Evolutionary conservation across 2,888 invertebrate genomes (phyloP), one percentile per base, ranked within the genome.

Genomic region (Aricia artaxerxes): DNA sequence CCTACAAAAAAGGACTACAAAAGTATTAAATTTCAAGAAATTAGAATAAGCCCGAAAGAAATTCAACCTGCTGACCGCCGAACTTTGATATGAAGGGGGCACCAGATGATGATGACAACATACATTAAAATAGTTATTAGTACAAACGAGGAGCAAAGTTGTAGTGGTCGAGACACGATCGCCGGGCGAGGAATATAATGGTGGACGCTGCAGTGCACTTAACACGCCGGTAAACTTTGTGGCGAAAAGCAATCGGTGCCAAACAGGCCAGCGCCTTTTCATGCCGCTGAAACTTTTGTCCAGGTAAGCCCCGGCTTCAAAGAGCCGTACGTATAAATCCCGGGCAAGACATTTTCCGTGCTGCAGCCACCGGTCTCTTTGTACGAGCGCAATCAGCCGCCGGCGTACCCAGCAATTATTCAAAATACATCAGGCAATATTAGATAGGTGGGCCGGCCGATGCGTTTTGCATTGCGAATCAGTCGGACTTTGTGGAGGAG

Each of bases 401-500:
- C 87, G 86, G 87, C 86, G 83, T 88, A 86, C 88, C 85, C 88
- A 88, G 90, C 92, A 94, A 94, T 93, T 93, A 94, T 94, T 93
- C 94, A 93, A 92, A 94, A 93, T 92, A 93, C 93, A 92, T 92
- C 90, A 88, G 88, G 89, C 92, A 90, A 92, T 93, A 93, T 94
- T 94, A 94, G 93, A 93, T 93, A 93, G 92, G 91, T 91, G 90
- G 88, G 89, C 81, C 88, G 89, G 87, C 87, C 90, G 89, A 91
- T 90, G 91, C 93, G 92, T 93, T 93, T 93, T 93, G 93, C 93
- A 93, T 93, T 94, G 90, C 88, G 94, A 92, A 94, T 93, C 92
- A 91, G 91, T 86, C 87, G 87, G 90, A 91, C 92, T 92, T 91
- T 92, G 91, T 92, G 85, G 82, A 80, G 82, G 85, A 83, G 83